Evolutionary conservation across 2,797 vertebrate genomes (phyloP).

Genomic region (Chelonia mydas): DNA sequence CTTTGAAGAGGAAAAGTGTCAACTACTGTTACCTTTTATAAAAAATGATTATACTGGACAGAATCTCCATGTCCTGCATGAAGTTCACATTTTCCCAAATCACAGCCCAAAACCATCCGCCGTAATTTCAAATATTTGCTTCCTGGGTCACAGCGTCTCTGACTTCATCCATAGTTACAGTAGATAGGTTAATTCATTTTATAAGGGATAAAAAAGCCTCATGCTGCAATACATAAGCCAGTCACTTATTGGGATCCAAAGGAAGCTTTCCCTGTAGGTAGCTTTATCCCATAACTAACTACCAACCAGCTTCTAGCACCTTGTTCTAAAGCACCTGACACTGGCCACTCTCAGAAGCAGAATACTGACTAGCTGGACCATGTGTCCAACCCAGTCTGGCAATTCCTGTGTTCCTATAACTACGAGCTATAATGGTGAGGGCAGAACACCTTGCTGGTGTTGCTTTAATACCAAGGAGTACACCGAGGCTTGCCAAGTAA

Average conservation of each 20-base stretch:
- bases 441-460: neutral
- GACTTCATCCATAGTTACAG: neutral
- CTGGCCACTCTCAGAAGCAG: neutral
- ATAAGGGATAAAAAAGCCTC: neutral
- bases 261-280: neutral
- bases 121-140: neutral
- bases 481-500: neutral
- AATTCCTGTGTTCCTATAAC: neutral
- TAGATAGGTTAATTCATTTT: neutral
- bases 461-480: neutral
- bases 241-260: neutral
- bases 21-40: neutral
- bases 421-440: accelerated
- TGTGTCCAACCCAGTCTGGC: neutral
- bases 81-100: slow-evolving; percentile 9
- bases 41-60: neutral
- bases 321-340: neutral
- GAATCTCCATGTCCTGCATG: neutral
- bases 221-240: neutral
- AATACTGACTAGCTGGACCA: neutral
- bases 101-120: neutral
- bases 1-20: neutral
- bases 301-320: neutral
- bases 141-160: slow-evolving; percentile 5
- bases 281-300: neutral